Percentiles rank a stretch among this genome's conserved stretches.
phyloP scores from a whole-genome alignment of 2,113 vertebrate genomes.

The Passer montanus region DNA sequence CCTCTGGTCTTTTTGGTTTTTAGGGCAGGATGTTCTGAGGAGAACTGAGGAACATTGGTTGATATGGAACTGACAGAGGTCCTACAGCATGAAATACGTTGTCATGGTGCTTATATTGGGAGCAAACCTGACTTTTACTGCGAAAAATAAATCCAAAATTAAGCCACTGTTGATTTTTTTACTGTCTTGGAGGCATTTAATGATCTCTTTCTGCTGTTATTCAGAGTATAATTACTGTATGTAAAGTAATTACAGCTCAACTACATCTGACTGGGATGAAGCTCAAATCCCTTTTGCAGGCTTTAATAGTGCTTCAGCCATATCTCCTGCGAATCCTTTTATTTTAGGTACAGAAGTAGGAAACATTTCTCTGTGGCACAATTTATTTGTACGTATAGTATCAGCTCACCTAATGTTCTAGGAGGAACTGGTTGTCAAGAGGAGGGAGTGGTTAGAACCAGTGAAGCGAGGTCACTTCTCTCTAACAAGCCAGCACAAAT shows the following conservation, averaged over 20 bases:
- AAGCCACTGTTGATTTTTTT: background rate
- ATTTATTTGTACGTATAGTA: background rate
- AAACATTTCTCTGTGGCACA: background rate
- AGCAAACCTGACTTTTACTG: background rate
- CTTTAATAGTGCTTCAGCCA: background rate
- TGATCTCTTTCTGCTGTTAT: constrained; percentile 11
- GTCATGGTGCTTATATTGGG: background rate
- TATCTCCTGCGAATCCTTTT: background rate
- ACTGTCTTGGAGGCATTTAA: background rate
- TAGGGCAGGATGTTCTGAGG: background rate
- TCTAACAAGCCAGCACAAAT: background rate
- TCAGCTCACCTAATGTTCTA: background rate
- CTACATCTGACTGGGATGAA: background rate
- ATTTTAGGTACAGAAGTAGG: background rate
- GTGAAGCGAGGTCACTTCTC: background rate
- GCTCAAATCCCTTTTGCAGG: background rate
- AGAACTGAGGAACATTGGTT: background rate
- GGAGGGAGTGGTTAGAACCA: background rate
- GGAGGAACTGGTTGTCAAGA: accelerated
- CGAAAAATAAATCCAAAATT: constrained; percentile 16
- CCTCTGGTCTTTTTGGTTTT: background rate
- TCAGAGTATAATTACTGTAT: constrained; percentile 30
- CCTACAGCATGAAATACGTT: background rate
- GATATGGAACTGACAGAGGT: background rate
- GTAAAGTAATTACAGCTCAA: constrained; percentile 32